Percentiles rank a stretch among this genome's conserved stretches.
Evolutionary conservation across 2,888 invertebrate genomes (phyloP).

Genomic region (Clitarchus hookeri): DNA sequence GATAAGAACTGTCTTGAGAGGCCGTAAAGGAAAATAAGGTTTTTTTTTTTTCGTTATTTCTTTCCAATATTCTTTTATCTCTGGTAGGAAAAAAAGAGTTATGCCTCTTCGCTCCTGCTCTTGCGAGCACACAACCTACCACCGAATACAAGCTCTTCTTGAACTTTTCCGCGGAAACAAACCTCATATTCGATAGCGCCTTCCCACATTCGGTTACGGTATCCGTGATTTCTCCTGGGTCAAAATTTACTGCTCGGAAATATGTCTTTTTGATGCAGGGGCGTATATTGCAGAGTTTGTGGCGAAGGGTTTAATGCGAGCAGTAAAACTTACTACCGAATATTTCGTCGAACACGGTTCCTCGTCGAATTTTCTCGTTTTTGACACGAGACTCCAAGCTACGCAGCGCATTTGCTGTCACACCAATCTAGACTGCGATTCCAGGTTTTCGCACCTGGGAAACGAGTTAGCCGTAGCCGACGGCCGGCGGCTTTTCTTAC

Average conservation of each 20-base stretch:
- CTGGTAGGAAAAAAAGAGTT: not conserved
- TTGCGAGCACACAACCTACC: not conserved
- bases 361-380: too few species aligned
- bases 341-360: too few species aligned
- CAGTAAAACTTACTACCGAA: too few species aligned
- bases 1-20: not conserved
- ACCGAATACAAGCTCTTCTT: not conserved
- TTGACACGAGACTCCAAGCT: too few species aligned
- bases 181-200: not conserved
- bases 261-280: not conserved
- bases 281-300: not conserved
- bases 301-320: not conserved
- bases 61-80: not conserved
- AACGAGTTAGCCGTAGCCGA: too few species aligned
- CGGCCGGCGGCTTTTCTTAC: too few species aligned
- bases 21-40: not conserved
- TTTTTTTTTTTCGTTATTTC: not conserved
- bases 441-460: too few species aligned
- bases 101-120: not conserved
- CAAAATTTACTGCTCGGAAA: not conserved
- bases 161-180: not conserved
- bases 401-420: too few species aligned
- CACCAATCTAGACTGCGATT: too few species aligned
- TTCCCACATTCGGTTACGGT: not conserved
- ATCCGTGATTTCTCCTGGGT: not conserved